Base-by-base conservation (phyloP, 2,888 invertebrate genomes). In the Eupithecia tripunctaria region DNA sequence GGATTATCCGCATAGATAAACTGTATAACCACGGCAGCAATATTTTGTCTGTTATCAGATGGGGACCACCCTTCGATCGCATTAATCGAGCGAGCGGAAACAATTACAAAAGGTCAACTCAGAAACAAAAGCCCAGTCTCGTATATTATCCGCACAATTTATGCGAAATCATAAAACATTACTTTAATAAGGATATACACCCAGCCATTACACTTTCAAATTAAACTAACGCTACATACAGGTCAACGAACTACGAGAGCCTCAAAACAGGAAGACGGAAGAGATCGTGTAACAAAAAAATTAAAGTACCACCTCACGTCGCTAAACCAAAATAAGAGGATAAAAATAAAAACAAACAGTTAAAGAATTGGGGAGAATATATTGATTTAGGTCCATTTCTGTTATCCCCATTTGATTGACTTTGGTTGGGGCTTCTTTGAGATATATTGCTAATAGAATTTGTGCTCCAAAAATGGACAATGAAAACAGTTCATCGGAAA, bases 71-170 rank as follows among this genome's bases (percentile, higher is more conserved):
- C 87, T 88, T 88, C 86, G 84, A 88, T 88, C 85, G 84, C 84
- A 86, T 87, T 88, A 87, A 87, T 85, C 84, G 84, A 85, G 80
- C 82, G 84, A 83, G 82, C 85, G 83, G 84, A 87, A 86, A 86
- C 86, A 85, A 88, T 86, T 87, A 84, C 86, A 86, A 87, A 86
- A 85, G 85, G 86, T 84, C 84, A 84, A 79, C 84, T 78, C 74
- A 78, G 79, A 80, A 80, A 87, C 82, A 85, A 87, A 85, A 80
- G 81, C 80, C 79, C 69, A 66, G 67, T 32, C 67, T 74, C 69
- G 69, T 74, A 71, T 66, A 71, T 68, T 43, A 71, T 69, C 68
- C 14, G 62, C 59, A 36, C 67, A 41, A 70, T 70, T 63, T 67
- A 69, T 62, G 47, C 62, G 63, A 66, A 71, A 56, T 74, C 68